Evolutionary conservation across 2,113 vertebrate genomes (phyloP), one percentile per base, ranked within the genome.

Genomic region (Semicossyphus pulcher): DNA sequence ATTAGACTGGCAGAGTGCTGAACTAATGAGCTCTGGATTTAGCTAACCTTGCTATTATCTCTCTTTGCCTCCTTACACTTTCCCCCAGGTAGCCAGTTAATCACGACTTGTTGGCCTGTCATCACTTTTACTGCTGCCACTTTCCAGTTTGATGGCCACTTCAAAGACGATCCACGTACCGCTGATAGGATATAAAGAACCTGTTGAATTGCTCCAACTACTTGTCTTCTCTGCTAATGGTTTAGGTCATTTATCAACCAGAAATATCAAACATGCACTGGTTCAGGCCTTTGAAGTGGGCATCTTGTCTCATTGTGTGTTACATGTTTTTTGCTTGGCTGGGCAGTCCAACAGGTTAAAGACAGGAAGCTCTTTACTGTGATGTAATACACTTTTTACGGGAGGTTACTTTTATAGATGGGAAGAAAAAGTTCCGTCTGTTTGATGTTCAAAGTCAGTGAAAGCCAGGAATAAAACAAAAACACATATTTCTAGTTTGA

Each of bases 11-110:
- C 18, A 34, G 42, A 47, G 37, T 69, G 39, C 59, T 76, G 14
- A 78, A 32, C 16, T 77, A 78, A 71, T 63, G 39, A 74, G 76
- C 34, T 84, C 39, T 68, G 44, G 56, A 61, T 59, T 77, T 67
- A 63, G 23, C 59, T 28, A 37, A 34, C 60, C 14, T 11, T 15
- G 63, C 53, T 37, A 31, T 18, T 44, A 57, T 84, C 26, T 57
- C 26, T 81, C 32, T 45, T 4, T 23, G 23, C 47, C 12, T 70
- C n/a, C 23, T 39, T 47, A 18, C 10, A 44, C 54, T 65, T 76
- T 36, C 16, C 34, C 59, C 26, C 10, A 18, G 10, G 20, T 7
- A 48, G 20, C 49, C 20, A 4, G 79, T 76, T 71, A 70, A 57
- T 68, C 70, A 14, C 23, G 73, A 75, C 51, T 41, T 37, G 42